These are phyloP conservation scores for Luehdorfia chinensis DNA, from an alignment of 1,140 invertebrate species.

Conservation along the genomic window DNA sequence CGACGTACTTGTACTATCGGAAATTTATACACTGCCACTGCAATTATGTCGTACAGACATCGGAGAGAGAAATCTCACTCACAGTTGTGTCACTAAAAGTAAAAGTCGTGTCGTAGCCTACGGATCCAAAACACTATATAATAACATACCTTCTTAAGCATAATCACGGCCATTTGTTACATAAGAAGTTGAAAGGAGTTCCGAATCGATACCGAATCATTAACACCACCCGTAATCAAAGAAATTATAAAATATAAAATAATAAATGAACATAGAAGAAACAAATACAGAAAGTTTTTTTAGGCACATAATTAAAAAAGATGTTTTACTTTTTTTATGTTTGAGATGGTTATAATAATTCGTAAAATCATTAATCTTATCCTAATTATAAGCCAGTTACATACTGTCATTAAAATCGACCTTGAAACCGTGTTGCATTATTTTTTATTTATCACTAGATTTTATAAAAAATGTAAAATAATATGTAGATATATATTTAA, in stretches of 20 bases:
- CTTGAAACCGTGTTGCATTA: no score
- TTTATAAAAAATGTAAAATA: no score
- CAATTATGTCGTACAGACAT: no score
- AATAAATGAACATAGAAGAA: not conserved
- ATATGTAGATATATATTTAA: no score
- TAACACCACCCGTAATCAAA: not conserved
- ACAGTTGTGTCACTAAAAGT: slow-evolving; percentile 49
- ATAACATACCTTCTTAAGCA: slow-evolving; percentile 41
- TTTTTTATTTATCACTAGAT: no score
- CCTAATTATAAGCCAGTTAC: no score
- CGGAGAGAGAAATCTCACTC: slow-evolving; percentile 52
- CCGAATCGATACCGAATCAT: slow-evolving; percentile 1
- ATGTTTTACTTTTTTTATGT: not conserved
- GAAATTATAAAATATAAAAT: not conserved
- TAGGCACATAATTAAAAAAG: no score
- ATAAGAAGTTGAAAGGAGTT: slow-evolving; percentile 12
- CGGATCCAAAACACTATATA: slow-evolving; percentile 40
- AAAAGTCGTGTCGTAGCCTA: slow-evolving; percentile 39
- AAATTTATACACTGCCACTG: no score
- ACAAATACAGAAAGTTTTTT: no score
- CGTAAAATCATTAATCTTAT: not conserved
- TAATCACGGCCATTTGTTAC: slow-evolving; percentile 29
- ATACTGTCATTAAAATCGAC: no score
- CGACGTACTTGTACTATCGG: no score
- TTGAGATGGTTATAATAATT: slow-evolving; percentile 6